These are phyloP conservation scores for Nebria ingens DNA, from an alignment of 1,140 invertebrate species.

Conservation along the genomic window DNA sequence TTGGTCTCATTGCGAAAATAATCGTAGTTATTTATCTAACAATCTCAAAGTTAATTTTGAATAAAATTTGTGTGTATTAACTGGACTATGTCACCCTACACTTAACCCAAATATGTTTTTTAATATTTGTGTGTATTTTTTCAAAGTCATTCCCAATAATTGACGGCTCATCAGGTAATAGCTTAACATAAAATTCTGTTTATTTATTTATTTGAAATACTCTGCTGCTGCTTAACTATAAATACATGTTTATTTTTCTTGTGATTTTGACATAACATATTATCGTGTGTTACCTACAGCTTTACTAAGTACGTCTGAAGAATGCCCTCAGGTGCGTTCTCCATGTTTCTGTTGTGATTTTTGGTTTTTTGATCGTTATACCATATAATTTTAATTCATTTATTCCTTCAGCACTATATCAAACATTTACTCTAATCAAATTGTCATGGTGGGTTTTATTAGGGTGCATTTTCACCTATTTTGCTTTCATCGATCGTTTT, in stretches of 20 bases:
- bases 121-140: slow-evolving; percentile 33
- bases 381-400: no score
- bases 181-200: no score
- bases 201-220: not conserved
- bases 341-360: not conserved
- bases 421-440: no score
- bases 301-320: slow-evolving; percentile 6
- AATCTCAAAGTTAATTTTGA: not conserved
- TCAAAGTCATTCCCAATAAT: slow-evolving; percentile 31
- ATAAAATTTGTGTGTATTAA: slow-evolving; percentile 20
- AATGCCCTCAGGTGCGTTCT: not conserved
- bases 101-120: slow-evolving; percentile 25
- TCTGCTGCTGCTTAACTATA: slow-evolving; percentile 3
- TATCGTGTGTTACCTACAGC: slow-evolving; percentile 2
- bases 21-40: not conserved
- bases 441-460: no score
- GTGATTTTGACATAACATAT: not conserved
- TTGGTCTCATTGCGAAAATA: not conserved
- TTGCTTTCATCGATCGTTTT: no score
- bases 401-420: no score
- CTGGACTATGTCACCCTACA: no score
- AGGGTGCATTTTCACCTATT: no score
- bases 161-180: slow-evolving; percentile 35
- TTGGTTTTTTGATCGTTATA: slow-evolving; percentile 6
- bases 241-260: not conserved